Base-by-base conservation (phyloP, 2,113 vertebrate genomes). In the Tragulus kanchil region DNA sequence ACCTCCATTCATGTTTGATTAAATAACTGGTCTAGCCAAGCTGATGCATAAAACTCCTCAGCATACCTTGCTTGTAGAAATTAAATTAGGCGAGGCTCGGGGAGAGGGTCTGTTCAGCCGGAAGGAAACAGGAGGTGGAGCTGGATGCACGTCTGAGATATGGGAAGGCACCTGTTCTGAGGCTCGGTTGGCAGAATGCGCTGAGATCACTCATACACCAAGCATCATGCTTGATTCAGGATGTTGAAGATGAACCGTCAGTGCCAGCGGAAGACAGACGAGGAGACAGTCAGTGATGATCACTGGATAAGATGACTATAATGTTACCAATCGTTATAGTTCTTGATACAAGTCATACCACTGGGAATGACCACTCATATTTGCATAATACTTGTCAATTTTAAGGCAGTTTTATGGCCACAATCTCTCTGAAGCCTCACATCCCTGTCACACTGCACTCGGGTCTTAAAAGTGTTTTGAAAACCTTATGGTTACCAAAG, bases 161-260 rank as follows among this genome's bases (percentile, higher is more conserved):
- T 0, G 0, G 0, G 48, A 48, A 26, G 28, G 10, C 19, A 0
- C 8, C 8, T 8, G 2, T 28, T 21, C 67, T 17, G 11, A 85
- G 86, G 16, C 3, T 14, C 0, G 0, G 3, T 8, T 0, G 0
- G 65, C 21, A 58, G 64, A 36, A 3, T 6, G 3, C 8, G 26
- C 58, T 26, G n/a, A 65, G 45, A 7, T n/a, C 64, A 21, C 5
- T 78, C 1, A 0, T 0, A 5, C 0, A 5, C 69, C 48, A 52
- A 65, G 67, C 48, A 21, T 52, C 9, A 1, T 0, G 1, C 56
- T 67, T 23, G 23, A 13, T 1, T 0, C 0, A 0, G 28, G 10
- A 8, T 15, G 8, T 19, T 42, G 26, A 31, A 73, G 31, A 14
- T 2, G 48, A 36, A 45, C 25, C 25, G 42, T 52, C 11, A 19